Conservation (phyloP, 1,140 invertebrate genomes). For the Oscheius sp. region DNA sequence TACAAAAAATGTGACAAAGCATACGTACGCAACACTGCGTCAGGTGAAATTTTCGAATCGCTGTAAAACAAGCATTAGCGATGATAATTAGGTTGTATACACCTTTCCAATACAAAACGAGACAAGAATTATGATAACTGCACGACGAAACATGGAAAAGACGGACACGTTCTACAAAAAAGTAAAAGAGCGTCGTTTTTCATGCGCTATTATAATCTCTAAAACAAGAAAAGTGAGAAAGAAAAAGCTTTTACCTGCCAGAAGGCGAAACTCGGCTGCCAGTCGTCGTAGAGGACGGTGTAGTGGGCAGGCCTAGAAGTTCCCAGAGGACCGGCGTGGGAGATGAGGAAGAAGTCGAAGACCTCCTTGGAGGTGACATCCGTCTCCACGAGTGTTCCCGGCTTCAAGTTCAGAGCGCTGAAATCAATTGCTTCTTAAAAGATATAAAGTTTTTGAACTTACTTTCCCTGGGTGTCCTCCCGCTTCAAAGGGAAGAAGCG, state of each 20-base stretch:
- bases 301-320: constrained; percentile 3
- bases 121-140: no score
- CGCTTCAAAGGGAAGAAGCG: not conserved
- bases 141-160: no score
- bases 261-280: not conserved
- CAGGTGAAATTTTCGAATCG: no score
- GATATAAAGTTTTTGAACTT: not conserved
- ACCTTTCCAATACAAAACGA: no score
- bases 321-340: not conserved
- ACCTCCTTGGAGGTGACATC: constrained; percentile 1
- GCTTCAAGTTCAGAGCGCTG: not conserved
- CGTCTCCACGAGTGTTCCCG: constrained; percentile 10
- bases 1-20: no score
- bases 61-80: no score
- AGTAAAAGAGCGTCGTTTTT: no score
- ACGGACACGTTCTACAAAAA: no score
- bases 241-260: constrained; percentile 15
- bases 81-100: no score
- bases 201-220: no score
- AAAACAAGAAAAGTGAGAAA: no score
- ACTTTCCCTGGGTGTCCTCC: not conserved
- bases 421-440: not conserved
- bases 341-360: constrained; percentile 16
- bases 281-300: constrained; percentile 3
- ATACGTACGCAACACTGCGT: no score